Evolutionary conservation across 2,888 invertebrate species (phyloP), one percentile per base, ranked within the genome.

Genomic region (Argyra leucocephala): DNA sequence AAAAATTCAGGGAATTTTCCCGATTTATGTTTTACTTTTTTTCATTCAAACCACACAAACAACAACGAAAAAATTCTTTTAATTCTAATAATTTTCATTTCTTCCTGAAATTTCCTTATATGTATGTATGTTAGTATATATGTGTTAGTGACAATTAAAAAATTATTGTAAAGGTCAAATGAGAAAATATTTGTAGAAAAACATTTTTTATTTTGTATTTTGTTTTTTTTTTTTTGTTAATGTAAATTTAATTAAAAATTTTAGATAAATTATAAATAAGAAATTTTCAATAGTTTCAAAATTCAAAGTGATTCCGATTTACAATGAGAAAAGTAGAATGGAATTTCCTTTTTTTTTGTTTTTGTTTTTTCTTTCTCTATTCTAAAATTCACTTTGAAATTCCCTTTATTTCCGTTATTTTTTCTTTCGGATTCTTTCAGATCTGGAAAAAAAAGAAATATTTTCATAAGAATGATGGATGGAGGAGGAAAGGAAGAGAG

Each of bases 201-300:
- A n/a, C n/a, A n/a, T n/a, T 48, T n/a, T n/a, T 48, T n/a, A 6
- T 48, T 48, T n/a, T 31, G 4, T 48, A 18, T 9, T 48, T 10
- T 48, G 18, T 48, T 48, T 9, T n/a, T 48, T 2, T 48, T 48
- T 48, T 18, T 48, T 48, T 48, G 12, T 48, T 48, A n/a, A 48
- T 48, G 48, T 48, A 48, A 48, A 48, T 18, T 48, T 48, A 48
- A 48, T 48, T 48, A 48, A 48, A 48, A 48, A 48, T 48, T n/a
- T 48, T 48, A 48, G 48, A 48, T 48, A 48, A 48, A 48, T 48
- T 48, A 48, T 48, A 48, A 48, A 18, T 48, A 12, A 48, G 12
- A 37, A 48, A 48, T 48, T 48, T 15, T 48, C 18, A 48, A 48
- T 18, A 48, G 48, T 48, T 48, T 31, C 31, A 31, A 31, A 26